Evolutionary conservation across 2,113 vertebrate genomes (phyloP), one percentile per base, ranked within the genome.

Genomic region (Lonchura striata): DNA sequence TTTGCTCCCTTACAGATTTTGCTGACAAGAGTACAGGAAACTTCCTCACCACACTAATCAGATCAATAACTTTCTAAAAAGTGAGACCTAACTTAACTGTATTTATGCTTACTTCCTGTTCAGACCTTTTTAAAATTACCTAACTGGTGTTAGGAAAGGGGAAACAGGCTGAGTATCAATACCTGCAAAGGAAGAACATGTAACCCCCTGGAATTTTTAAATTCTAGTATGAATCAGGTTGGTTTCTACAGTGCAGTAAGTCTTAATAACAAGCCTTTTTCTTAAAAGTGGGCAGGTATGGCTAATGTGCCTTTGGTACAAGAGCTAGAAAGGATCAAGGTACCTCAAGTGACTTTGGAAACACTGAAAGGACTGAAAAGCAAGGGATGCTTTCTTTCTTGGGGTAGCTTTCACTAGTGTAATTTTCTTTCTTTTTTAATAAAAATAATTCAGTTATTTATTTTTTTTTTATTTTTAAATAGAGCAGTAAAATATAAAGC

Each of bases 21-120:
- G 6, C 1, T 65, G 54, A 5, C 16, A 8, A 0, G 1, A 30
- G 6, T 21, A 14, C 54, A 4, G 41, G 33, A 59, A 33, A 28
- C 15, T 35, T 46, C 15, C 37, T n/a, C 13, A 8, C 44, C 18
- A 2, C 63, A 46, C 0, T 60, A 41, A 41, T 3, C 33, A 11
- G 18, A 24, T 33, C 23, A n/a, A 13, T 42, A 13, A 4, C 25
- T 64, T 33, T 39, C 52, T 50, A 3, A 2, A 35, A 57, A 63
- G 14, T 15, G 27, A 41, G 24, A 64, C 11, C 25, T 59, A 37
- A 23, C 4, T 5, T 57, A 31, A 41, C 3, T 10, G 1, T 11
- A 8, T 44, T 76, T 72, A 79, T 82, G 35, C 52, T 57, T 54
- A 7, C 7, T 78, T 68, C 16, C 33, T 69, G 1, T 72, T 69